Conservation (phyloP, 2,888 invertebrate species). For the Tiliacea citrago region DNA sequence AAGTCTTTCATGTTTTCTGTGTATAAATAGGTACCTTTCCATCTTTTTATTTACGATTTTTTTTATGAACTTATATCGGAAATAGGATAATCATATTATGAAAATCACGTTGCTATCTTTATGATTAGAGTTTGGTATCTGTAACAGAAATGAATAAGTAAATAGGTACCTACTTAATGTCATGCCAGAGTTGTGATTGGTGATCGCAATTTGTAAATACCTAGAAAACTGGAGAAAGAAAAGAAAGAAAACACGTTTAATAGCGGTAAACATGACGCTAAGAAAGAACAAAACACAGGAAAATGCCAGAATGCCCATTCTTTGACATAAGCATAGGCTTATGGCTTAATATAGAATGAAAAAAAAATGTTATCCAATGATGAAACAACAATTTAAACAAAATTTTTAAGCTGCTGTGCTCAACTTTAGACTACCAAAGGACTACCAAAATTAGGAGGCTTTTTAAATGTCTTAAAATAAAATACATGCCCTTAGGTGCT, state of each 20-base stretch:
- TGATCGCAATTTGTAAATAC: neutral
- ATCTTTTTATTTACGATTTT: neutral
- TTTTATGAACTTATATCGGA: neutral
- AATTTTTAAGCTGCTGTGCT: neutral
- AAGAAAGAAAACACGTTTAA: too few relatives aligned
- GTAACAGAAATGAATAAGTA: neutral
- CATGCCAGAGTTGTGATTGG: neutral
- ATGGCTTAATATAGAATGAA: neutral
- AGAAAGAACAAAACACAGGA: too few relatives aligned
- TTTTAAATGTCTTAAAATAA: neutral
- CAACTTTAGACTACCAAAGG: neutral
- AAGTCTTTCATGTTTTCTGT: constrained; percentile 40
- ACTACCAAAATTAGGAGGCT: neutral
- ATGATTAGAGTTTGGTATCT: neutral
- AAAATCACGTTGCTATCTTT: neutral
- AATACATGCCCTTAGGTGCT: constrained; percentile 5
- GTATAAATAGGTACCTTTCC: neutral
- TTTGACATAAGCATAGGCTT: neutral
- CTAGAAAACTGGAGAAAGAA: neutral
- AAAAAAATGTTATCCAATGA: too few relatives aligned
- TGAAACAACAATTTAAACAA: too few relatives aligned
- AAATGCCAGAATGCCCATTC: neutral
- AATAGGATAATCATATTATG: neutral
- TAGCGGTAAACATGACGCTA: too few relatives aligned
- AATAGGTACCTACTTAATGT: neutral